Percentiles rank a stretch among this genome's conserved stretches.
These are phyloP conservation scores for Rhinogobius similis DNA, from an alignment of 2,113 vertebrate genomes.

Conservation along the genomic window DNA sequence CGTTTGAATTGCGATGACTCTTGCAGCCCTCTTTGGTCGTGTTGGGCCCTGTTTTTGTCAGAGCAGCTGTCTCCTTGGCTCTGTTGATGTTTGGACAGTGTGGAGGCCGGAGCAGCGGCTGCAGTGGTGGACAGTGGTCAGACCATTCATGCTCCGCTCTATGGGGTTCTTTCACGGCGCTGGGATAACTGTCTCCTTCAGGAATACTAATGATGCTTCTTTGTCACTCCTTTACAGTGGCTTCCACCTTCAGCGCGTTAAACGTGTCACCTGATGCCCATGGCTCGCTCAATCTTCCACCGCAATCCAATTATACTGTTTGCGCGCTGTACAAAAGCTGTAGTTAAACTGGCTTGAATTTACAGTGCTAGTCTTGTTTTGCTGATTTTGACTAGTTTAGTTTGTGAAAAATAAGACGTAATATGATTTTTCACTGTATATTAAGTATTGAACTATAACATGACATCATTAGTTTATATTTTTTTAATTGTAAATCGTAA, in stretches of 20 bases:
- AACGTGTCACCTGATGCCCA: slow-evolving; percentile 41
- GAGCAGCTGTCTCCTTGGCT: slow-evolving; percentile 47
- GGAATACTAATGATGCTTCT: slow-evolving; percentile 73
- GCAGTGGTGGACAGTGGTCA: slow-evolving; percentile 38
- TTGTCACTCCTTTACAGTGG: slow-evolving; percentile 55
- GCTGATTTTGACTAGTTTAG: background rate
- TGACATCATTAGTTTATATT: too few species aligned
- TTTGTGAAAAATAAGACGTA: background rate
- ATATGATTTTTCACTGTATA: too few species aligned
- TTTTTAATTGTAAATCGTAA: too few species aligned
- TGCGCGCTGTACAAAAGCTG: background rate
- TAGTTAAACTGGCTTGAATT: background rate
- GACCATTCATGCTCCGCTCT: slow-evolving; percentile 40
- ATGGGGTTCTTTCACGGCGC: slow-evolving; percentile 49
- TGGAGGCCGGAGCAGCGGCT: slow-evolving; percentile 27
- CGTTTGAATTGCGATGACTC: background rate
- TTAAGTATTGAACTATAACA: too few species aligned
- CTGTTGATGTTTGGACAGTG: slow-evolving; percentile 36
- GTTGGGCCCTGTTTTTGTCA: slow-evolving; percentile 15
- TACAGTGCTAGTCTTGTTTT: background rate
- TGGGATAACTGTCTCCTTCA: slow-evolving; percentile 54
- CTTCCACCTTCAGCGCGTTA: slow-evolving; percentile 41
- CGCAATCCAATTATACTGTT: slow-evolving; percentile 49
- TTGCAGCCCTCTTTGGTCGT: background rate
- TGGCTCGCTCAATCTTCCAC: slow-evolving; percentile 23